phyloP scores from a whole-genome alignment of 2,113 vertebrate genomes.

The Holacanthus passer region DNA sequence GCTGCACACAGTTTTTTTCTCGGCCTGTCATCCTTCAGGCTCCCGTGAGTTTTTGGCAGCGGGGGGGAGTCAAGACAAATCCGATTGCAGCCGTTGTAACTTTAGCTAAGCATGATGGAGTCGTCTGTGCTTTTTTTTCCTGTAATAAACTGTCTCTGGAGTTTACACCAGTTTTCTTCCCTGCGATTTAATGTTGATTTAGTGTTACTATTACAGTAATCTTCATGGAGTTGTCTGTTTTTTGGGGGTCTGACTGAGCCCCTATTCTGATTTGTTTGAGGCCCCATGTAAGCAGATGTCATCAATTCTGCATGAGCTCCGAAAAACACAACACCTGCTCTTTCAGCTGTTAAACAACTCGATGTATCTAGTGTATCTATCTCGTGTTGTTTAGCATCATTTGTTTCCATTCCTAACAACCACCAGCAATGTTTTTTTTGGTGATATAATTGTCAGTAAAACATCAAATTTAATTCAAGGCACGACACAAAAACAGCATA shows the following conservation, averaged over 20 bases:
- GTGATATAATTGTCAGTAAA: background rate
- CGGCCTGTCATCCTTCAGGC: background rate
- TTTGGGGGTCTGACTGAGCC: background rate
- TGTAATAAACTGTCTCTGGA: background rate
- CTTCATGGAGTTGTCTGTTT: background rate
- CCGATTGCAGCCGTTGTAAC: background rate
- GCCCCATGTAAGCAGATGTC: no score
- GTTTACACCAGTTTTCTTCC: slow-evolving; percentile 12
- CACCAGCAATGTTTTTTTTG: no score
- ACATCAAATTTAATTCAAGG: background rate
- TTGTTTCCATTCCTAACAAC: background rate
- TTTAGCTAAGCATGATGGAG: slow-evolving; percentile 12
- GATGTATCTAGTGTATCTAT: no score
- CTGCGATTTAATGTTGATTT: slow-evolving; percentile 1
- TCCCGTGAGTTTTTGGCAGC: slow-evolving; percentile 19
- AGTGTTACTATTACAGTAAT: background rate
- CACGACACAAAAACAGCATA: background rate
- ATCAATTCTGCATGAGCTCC: background rate
- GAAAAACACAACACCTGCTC: background rate
- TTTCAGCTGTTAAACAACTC: background rate
- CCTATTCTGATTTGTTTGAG: background rate
- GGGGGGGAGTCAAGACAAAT: slow-evolving; percentile 14
- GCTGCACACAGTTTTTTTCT: background rate
- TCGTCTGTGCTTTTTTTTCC: slow-evolving; percentile 1
- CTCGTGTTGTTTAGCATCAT: background rate